phyloP scores from a whole-genome alignment of 2,113 vertebrate species.

The Tragelaphus strepsiceros region DNA sequence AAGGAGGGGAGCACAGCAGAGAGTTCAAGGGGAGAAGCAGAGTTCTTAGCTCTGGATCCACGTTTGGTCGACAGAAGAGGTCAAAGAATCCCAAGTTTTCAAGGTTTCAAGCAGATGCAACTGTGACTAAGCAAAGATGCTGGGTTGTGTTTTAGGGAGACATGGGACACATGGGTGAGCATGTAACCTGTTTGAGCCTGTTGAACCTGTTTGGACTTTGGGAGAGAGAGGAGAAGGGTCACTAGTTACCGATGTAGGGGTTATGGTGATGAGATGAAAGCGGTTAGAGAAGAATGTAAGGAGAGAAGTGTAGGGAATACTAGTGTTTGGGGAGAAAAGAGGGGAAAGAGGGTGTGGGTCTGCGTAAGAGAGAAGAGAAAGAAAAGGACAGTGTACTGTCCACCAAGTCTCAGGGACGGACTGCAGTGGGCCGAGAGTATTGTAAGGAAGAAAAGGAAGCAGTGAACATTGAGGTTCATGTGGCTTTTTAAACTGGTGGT shows the following conservation, averaged over 20 bases:
- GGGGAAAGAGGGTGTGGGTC: background rate
- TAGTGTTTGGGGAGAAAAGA: background rate
- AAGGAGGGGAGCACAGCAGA: background rate
- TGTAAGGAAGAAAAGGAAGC: background rate
- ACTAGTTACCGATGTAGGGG: background rate
- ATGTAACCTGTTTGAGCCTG: background rate
- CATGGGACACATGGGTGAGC: accelerated
- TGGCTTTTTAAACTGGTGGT: background rate
- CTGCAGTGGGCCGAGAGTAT: background rate
- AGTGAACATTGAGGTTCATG: accelerated
- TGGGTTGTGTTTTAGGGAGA: background rate
- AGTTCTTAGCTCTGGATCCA: background rate
- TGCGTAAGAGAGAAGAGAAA: background rate
- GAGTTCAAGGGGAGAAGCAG: background rate
- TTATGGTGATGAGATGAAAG: background rate
- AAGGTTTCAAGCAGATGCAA: background rate
- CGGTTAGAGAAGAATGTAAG: background rate
- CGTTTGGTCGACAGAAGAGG: background rate
- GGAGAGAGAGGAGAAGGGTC: background rate
- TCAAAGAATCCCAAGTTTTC: background rate
- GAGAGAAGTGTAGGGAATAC: background rate
- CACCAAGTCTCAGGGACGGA: background rate
- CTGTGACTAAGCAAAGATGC: background rate
- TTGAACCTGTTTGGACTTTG: background rate
- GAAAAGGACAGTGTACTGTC: background rate